Evolutionary conservation across 2,113 vertebrate genomes (phyloP).

Genomic region (Leucopsar rothschildi): DNA sequence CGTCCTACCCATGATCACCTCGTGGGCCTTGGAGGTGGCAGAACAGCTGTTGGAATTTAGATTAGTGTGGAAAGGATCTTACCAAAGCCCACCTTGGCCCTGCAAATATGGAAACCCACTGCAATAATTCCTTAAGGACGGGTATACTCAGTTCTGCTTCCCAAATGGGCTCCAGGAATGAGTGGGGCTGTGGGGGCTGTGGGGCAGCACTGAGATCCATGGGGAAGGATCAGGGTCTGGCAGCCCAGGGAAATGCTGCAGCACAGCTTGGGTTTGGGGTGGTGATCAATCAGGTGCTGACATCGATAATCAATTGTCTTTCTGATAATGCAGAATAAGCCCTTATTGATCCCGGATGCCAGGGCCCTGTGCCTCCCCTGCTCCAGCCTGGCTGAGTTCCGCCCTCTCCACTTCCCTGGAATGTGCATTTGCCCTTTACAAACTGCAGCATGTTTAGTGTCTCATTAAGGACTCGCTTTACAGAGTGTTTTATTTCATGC

Average conservation of each 20-base stretch:
- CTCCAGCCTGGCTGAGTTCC: background rate
- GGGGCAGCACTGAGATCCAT: rapidly evolving
- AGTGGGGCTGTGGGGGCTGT: background rate
- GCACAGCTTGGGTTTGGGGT: background rate
- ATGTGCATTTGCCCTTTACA: background rate
- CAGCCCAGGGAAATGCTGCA: background rate
- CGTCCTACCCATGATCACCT: background rate
- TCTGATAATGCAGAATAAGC: background rate
- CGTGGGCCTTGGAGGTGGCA: background rate
- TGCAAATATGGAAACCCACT: background rate
- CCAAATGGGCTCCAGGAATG: background rate
- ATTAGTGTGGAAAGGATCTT: rapidly evolving
- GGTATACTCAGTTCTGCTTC: rapidly evolving
- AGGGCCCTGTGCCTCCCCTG: background rate
- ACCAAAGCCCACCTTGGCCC: background rate
- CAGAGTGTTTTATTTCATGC: slow-evolving; percentile 59
- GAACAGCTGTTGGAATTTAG: rapidly evolving
- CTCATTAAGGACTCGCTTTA: background rate
- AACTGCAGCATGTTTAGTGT: background rate
- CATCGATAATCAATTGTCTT: background rate
- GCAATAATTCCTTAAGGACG: background rate
- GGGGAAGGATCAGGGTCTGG: background rate
- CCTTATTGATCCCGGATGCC: background rate
- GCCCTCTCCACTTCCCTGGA: background rate
- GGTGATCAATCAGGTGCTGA: background rate